Conservation (phyloP, 2,888 invertebrate species). For the Polymixis flavicincta region DNA sequence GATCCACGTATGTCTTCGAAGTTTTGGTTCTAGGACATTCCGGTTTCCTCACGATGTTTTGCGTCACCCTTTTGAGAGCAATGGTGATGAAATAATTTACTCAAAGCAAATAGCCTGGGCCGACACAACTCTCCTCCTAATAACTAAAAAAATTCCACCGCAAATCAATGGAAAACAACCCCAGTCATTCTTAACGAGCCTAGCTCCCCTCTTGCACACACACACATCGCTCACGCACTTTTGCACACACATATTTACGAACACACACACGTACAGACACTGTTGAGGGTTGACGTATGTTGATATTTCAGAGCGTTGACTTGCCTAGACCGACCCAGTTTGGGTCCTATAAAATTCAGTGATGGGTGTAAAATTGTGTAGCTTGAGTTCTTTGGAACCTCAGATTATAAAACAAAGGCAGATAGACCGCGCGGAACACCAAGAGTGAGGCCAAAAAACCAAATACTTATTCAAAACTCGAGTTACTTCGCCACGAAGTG, state of each 20-base stretch:
- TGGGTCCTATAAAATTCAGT: conserved; percentile 6
- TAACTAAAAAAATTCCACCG: not conserved
- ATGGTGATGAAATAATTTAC: no score
- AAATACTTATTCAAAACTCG: no score
- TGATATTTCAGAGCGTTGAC: conserved; percentile 57
- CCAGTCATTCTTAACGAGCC: conserved; percentile 65
- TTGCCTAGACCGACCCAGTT: conserved; percentile 51
- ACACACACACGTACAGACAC: not conserved
- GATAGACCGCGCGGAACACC: no score
- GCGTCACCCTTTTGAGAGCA: no score
- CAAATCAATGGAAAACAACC: conserved; percentile 39
- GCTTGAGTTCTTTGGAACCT: not conserved
- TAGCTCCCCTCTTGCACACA: conserved; percentile 59
- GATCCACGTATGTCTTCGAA: not conserved
- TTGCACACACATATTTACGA: conserved; percentile 31
- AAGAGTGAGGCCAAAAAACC: no score
- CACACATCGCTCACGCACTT: conserved; percentile 35
- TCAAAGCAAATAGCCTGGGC: no score
- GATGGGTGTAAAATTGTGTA: not conserved
- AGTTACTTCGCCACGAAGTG: no score
- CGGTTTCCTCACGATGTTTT: no score
- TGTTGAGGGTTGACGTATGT: conserved; percentile 44
- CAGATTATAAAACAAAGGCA: no score
- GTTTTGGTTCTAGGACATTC: no score
- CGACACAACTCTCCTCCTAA: no score